Evolutionary conservation across 2,797 vertebrate genomes (phyloP).

Genomic region (Semaprochilodus insignis): DNA sequence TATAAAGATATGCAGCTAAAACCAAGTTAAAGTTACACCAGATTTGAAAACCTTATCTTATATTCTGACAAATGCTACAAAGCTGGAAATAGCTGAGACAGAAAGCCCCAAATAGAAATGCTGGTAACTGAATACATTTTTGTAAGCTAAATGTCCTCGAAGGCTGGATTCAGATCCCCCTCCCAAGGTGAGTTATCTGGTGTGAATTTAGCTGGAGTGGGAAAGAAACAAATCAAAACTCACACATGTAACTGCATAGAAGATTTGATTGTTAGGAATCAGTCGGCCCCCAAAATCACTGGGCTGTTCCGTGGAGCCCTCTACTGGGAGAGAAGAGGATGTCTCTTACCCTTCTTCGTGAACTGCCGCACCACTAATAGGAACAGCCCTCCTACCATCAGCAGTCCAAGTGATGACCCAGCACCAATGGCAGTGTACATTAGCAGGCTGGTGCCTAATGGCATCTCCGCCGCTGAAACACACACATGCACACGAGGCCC

Average conservation of each 20-base stretch:
- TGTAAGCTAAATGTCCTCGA: constrained; percentile 53
- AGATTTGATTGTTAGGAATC: not conserved
- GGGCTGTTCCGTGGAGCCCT: not conserved
- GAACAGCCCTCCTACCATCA: constrained; percentile 57
- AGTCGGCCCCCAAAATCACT: not conserved
- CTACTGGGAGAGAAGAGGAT: not conserved
- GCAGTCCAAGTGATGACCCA: constrained; percentile 27
- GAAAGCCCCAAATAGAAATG: not conserved
- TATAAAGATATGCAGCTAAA: not conserved
- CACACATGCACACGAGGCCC: constrained; percentile 11
- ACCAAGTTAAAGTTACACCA: not conserved
- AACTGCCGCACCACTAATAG: constrained; percentile 38
- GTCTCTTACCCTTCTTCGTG: constrained; percentile 62
- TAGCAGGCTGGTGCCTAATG: constrained; percentile 50
- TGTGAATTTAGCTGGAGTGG: constrained; percentile 39
- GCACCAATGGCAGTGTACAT: constrained; percentile 49
- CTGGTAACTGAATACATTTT: not conserved
- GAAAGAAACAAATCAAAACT: constrained; percentile 17
- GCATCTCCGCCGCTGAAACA: constrained; percentile 54
- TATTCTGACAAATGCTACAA: not conserved
- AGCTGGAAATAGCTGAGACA: not conserved
- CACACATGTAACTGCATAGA: not conserved
- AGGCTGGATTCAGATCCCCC: constrained; percentile 66
- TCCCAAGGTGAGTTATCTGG: constrained; percentile 42
- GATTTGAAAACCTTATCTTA: not conserved